Evolutionary conservation across 2,113 vertebrate species (phyloP).

Genomic region (Microcebus lehilahytsara): DNA sequence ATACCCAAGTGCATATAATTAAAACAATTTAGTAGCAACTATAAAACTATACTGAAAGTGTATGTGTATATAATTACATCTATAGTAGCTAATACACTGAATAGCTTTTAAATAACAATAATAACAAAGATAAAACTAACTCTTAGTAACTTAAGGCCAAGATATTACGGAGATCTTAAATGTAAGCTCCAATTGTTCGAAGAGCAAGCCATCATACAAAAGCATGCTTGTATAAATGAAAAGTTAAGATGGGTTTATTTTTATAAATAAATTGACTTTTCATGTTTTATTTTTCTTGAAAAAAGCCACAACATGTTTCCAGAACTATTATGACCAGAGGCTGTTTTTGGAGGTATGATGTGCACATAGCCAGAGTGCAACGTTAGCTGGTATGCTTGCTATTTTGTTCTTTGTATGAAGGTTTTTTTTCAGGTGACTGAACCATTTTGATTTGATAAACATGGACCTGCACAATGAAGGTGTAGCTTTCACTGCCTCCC

Average conservation of each 20-base stretch:
- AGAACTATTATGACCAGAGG: slow-evolving; percentile 58
- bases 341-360: slow-evolving; percentile 69
- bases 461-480: neutral
- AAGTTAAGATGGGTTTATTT: slow-evolving; percentile 77
- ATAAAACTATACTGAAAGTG: slow-evolving; percentile 70
- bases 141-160: slow-evolving; percentile 45
- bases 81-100: slow-evolving; percentile 52
- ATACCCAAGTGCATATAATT: slow-evolving; percentile 69
- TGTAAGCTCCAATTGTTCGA: slow-evolving; percentile 77
- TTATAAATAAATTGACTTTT: slow-evolving; percentile 58
- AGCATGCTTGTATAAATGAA: slow-evolving; percentile 78
- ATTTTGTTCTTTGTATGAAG: slow-evolving; percentile 58
- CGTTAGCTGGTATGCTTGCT: slow-evolving; percentile 69
- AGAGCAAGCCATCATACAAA: slow-evolving; percentile 74
- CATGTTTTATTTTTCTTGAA: slow-evolving; percentile 64
- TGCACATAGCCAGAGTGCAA: slow-evolving; percentile 62
- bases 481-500: neutral
- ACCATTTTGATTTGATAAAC: neutral
- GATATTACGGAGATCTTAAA: slow-evolving; percentile 60
- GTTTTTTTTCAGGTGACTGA: neutral
- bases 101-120: slow-evolving; percentile 71
- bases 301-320: slow-evolving; percentile 73
- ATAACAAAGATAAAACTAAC: slow-evolving; percentile 47
- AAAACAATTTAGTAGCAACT: slow-evolving; percentile 65
- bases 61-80: slow-evolving; percentile 67